Evolutionary conservation across 2,797 vertebrate genomes (phyloP).

Genomic region (Chanos chanos): DNA sequence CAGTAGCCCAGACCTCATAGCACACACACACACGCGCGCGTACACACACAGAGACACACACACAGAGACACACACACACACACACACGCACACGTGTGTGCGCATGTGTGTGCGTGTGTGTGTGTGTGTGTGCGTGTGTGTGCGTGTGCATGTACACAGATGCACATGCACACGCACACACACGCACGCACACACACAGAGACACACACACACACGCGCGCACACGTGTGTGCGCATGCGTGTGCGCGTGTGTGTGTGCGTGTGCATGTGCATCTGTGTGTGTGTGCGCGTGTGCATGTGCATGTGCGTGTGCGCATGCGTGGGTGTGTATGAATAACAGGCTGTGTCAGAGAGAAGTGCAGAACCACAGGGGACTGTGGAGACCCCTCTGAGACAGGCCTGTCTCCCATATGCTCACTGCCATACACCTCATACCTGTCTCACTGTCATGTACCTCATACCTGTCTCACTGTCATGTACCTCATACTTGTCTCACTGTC

Average conservation of each 20-base stretch:
- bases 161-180: neutral
- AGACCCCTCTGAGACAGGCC: slow-evolving; percentile 1
- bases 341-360: neutral
- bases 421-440: too few relatives aligned
- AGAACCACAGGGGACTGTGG: slow-evolving; percentile 9
- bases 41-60: slow-evolving; percentile 21
- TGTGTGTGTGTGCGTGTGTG: too few relatives aligned
- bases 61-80: neutral
- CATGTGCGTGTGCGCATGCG: slow-evolving; percentile 29
- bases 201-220: neutral
- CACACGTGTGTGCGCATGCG: slow-evolving; percentile 47
- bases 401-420: slow-evolving; percentile 5
- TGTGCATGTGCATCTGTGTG: slow-evolving; percentile 5
- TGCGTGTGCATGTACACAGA: neutral
- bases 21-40: slow-evolving; percentile 23
- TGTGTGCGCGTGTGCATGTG: slow-evolving; percentile 18
- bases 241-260: slow-evolving; percentile 51
- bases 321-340: neutral
- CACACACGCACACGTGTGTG: neutral
- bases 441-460: too few relatives aligned
- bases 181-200: neutral
- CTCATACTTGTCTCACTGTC: too few relatives aligned
- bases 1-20: slow-evolving; percentile 72
- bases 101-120: slow-evolving; percentile 36
- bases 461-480: too few relatives aligned